Conservation (phyloP, 2,797 vertebrate species). For the Simalia tracyae region DNA sequence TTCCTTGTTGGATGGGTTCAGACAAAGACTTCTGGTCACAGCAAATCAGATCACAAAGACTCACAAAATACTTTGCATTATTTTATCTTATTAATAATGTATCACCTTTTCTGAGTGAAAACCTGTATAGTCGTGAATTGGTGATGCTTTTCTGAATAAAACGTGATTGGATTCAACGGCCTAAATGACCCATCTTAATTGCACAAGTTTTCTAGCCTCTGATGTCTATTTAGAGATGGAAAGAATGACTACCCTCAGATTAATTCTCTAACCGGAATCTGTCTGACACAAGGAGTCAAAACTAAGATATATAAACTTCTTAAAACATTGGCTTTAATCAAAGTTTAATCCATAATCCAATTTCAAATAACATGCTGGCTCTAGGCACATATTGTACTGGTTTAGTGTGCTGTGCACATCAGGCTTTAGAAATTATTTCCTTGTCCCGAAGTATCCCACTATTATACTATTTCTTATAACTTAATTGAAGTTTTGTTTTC, state of each 20-base stretch:
- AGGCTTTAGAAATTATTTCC: not conserved
- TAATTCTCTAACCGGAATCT: not conserved
- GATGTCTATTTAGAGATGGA: not conserved
- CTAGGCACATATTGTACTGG: not conserved
- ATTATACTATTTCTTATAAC: not conserved
- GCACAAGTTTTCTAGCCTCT: not conserved
- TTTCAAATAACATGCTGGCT: not conserved
- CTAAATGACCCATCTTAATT: not conserved
- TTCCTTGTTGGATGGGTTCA: not conserved
- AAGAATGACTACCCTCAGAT: not conserved
- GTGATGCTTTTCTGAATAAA: not conserved
- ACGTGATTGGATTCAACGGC: not conserved
- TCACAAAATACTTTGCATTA: not conserved
- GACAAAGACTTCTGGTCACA: not conserved
- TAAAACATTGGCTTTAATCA: not conserved
- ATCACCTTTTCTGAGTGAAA: not conserved
- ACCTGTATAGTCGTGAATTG: not conserved
- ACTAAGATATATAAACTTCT: not conserved
- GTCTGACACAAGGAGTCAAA: not conserved
- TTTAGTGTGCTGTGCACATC: not conserved
- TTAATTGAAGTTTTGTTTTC: not conserved
- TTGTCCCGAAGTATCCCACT: not conserved
- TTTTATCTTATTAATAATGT: not conserved
- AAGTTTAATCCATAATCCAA: not conserved
- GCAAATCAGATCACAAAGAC: not conserved